Percentiles rank a stretch among this genome's conserved stretches.
phyloP scores from a whole-genome alignment of 2,113 vertebrate genomes.

The Polyodon spathula region DNA sequence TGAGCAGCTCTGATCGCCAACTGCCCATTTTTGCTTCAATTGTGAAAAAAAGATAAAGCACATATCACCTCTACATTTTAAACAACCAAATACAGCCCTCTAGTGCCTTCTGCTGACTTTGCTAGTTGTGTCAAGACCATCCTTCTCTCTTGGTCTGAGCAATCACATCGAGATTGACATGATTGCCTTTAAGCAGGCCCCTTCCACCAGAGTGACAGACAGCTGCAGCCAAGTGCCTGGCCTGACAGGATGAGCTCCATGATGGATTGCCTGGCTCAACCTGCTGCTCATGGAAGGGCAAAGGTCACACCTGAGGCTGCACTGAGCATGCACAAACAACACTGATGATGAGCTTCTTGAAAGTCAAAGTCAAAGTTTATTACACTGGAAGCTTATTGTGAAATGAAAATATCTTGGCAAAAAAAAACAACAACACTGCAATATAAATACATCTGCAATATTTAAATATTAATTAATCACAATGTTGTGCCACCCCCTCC shows the following conservation, averaged over 20 bases:
- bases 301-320: constrained; percentile 69
- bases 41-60: constrained; percentile 14
- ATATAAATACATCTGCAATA: too few relatives aligned
- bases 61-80: constrained; percentile 33
- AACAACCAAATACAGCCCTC: constrained; percentile 54
- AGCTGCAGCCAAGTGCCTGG: constrained; percentile 59
- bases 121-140: constrained; percentile 74
- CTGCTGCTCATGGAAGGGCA: constrained; percentile 59
- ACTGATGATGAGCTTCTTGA: constrained; percentile 31
- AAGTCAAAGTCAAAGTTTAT: constrained; percentile 18
- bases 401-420: background rate
- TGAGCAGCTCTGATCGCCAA: constrained; percentile 77
- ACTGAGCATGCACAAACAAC: constrained; percentile 28
- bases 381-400: constrained; percentile 8
- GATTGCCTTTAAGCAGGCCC: constrained; percentile 85
- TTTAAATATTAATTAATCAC: too few relatives aligned
- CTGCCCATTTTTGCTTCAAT: background rate
- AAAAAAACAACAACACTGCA: too few relatives aligned
- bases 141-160: constrained; percentile 68
- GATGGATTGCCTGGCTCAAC: constrained; percentile 78
- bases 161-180: constrained; percentile 78
- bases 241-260: constrained; percentile 76
- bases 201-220: constrained; percentile 78
- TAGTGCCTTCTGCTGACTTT: constrained; percentile 73
- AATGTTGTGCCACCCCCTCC: too few relatives aligned